phyloP scores from a whole-genome alignment of 2,113 vertebrate genomes.

The Brienomyrus brachyistius region DNA sequence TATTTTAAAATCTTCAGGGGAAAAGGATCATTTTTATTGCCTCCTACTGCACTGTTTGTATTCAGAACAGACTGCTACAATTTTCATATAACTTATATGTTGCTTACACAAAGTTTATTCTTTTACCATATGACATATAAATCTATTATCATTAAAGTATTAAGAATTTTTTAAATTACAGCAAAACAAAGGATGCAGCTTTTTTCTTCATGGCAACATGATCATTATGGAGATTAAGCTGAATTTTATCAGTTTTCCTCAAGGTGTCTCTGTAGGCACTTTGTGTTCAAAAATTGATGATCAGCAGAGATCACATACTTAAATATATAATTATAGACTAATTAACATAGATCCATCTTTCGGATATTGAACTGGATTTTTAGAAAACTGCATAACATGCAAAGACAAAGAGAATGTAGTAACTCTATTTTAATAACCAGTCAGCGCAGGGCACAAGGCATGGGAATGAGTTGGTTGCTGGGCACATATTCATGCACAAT shows the following conservation, averaged over 20 bases:
- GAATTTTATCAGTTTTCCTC: neutral
- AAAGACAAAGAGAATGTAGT: neutral
- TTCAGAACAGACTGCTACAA: neutral
- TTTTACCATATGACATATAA: neutral
- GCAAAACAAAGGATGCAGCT: neutral
- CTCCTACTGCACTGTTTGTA: neutral
- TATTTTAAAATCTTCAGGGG: neutral
- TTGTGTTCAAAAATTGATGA: neutral
- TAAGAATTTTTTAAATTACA: neutral
- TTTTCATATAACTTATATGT: neutral
- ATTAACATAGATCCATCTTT: neutral
- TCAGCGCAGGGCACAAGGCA: neutral
- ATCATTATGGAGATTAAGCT: neutral
- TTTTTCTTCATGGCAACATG: neutral
- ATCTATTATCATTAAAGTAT: neutral
- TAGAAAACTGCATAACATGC: neutral
- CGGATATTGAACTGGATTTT: neutral
- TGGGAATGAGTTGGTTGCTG: neutral
- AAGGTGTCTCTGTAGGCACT: neutral
- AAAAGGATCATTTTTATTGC: neutral
- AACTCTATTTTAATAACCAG: neutral
- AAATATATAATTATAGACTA: neutral
- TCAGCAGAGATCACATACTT: neutral
- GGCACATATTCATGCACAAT: neutral
- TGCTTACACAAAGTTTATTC: neutral